These are phyloP conservation scores for Atrina japonica DNA, from an alignment of 2,888 invertebrate genomes.

Conservation along the genomic window DNA sequence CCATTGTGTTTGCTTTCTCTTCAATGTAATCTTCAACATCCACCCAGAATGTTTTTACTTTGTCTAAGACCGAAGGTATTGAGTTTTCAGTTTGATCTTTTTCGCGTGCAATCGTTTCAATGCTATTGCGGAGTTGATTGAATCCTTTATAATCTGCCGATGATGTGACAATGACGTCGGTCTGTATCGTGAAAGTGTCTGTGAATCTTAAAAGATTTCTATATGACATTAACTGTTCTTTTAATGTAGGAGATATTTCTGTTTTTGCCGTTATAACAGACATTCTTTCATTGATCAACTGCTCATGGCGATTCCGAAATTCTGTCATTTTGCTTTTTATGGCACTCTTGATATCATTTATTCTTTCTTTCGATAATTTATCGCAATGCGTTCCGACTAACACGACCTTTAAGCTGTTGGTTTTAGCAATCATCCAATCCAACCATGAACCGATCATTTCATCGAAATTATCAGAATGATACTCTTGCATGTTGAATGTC, in stretches of 20 bases:
- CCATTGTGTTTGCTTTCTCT: constrained; percentile 72
- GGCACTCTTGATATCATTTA: constrained; percentile 54
- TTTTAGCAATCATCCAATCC: constrained; percentile 77
- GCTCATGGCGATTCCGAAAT: constrained; percentile 60
- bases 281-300: constrained; percentile 69
- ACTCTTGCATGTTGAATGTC: constrained; percentile 76
- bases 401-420: constrained; percentile 73
- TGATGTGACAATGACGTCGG: constrained; percentile 73
- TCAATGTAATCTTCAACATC: constrained; percentile 76
- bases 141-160: constrained; percentile 66
- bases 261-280: constrained; percentile 71
- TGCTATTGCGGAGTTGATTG: constrained; percentile 66
- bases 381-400: constrained; percentile 78
- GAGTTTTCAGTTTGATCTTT: constrained; percentile 48
- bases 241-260: constrained; percentile 75
- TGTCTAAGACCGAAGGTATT: constrained; percentile 67
- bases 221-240: constrained; percentile 75
- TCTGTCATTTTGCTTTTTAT: constrained; percentile 57
- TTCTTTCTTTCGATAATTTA: constrained; percentile 51
- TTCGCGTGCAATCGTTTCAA: constrained; percentile 69
- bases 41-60: constrained; percentile 78
- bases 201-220: constrained; percentile 65
- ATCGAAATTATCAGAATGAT: constrained; percentile 67
- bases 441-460: constrained; percentile 77
- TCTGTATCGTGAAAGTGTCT: constrained; percentile 69